phyloP scores from a whole-genome alignment of 2,113 vertebrate species.

The Phylloscopus trochilus region DNA sequence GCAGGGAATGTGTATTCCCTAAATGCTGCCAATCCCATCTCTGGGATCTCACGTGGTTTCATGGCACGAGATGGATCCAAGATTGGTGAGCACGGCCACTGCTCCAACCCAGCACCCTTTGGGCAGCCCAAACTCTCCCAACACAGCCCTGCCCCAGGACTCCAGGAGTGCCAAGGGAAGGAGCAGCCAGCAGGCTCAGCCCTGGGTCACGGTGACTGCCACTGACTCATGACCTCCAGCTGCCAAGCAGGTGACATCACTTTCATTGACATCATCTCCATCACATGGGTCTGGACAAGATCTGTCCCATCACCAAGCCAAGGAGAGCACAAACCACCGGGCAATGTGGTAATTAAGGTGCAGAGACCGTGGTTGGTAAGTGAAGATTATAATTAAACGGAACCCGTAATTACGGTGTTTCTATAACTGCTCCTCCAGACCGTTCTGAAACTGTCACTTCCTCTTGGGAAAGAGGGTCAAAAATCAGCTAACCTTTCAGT shows the following conservation, averaged over 20 bases:
- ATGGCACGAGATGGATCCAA: fast-evolving
- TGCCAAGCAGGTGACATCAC: conserved; percentile 2
- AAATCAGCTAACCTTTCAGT: background rate
- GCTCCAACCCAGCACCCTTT: background rate
- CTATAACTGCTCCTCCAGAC: background rate
- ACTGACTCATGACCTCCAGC: background rate
- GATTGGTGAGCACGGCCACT: fast-evolving
- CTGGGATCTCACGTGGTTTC: background rate
- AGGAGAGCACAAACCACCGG: background rate
- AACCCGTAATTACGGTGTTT: background rate
- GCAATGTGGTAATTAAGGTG: background rate
- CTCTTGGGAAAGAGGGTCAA: background rate
- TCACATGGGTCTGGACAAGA: background rate
- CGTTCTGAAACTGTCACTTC: background rate
- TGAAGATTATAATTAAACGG: background rate
- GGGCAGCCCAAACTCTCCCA: background rate
- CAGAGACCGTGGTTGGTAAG: background rate
- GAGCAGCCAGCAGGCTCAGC: background rate
- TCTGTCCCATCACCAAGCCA: background rate
- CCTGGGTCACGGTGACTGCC: background rate
- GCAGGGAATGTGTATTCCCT: background rate
- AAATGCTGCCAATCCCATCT: background rate
- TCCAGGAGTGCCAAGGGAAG: background rate
- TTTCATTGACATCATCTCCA: background rate
- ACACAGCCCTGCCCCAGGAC: background rate